A percentile compares a stretch with the other conserved stretches of the same genome.
phyloP scores from a whole-genome alignment of 1,140 invertebrate genomes.

The Papilio xuthus region DNA sequence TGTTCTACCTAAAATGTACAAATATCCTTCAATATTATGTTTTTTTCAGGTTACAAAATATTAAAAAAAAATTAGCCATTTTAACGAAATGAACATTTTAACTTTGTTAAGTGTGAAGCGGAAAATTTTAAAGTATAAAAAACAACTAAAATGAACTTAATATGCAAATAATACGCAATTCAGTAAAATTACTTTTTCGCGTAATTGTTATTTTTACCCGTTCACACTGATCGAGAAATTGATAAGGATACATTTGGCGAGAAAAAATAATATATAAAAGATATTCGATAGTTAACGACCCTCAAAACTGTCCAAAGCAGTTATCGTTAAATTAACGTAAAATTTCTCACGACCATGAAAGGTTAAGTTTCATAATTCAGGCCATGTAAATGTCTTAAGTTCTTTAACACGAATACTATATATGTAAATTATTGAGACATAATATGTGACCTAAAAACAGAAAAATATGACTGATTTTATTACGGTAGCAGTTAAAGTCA shows the following conservation, averaged over 20 bases:
- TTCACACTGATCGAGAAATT: slow-evolving; percentile 14
- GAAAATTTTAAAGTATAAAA: not conserved
- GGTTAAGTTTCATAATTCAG: slow-evolving; percentile 30
- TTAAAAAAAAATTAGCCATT: not conserved
- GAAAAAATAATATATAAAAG: not conserved
- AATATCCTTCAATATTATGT: too few relatives aligned
- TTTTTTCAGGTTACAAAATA: not conserved
- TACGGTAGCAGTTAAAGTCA: not conserved
- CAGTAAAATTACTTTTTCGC: not conserved
- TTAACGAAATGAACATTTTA: not conserved
- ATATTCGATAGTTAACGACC: slow-evolving; percentile 27
- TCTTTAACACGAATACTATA: slow-evolving; percentile 17
- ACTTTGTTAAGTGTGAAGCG: not conserved
- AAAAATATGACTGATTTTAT: not conserved
- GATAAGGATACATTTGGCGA: not conserved
- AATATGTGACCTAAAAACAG: not conserved
- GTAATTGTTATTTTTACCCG: slow-evolving; percentile 9
- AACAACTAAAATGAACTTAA: not conserved
- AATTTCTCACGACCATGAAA: slow-evolving; percentile 16
- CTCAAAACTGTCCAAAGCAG: not conserved
- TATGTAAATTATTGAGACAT: slow-evolving; percentile 27
- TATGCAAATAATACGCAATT: slow-evolving; percentile 3
- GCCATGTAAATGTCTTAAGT: slow-evolving; percentile 23
- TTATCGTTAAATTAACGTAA: not conserved
- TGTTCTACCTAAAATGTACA: too few relatives aligned